Evolutionary conservation across 2,797 vertebrate genomes (phyloP).

Genomic region (Channallabes apus): DNA sequence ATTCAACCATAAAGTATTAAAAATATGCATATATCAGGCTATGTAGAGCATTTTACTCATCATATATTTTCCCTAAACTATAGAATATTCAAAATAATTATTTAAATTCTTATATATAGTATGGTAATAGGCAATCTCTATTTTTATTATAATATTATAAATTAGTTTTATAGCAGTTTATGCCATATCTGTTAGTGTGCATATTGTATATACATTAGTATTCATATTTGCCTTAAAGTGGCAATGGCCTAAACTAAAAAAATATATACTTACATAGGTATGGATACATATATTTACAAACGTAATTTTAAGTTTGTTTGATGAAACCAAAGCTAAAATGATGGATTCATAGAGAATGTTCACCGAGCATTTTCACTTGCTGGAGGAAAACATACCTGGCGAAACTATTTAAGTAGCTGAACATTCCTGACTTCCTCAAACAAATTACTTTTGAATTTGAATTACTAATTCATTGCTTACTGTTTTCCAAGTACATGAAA

Average conservation of each 20-base stretch:
- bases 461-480: too few species aligned
- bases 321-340: too few species aligned
- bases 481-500: too few species aligned
- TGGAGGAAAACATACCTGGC: too few species aligned
- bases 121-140: not conserved
- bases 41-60: not conserved
- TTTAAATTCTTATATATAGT: too few species aligned
- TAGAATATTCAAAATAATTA: not conserved
- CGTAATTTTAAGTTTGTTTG: too few species aligned
- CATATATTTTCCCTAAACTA: not conserved
- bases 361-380: too few species aligned
- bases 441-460: too few species aligned
- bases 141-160: not conserved
- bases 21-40: not conserved
- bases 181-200: not conserved
- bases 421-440: too few species aligned
- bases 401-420: too few species aligned
- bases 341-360: too few species aligned
- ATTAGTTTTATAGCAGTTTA: not conserved
- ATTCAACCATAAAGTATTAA: not conserved
- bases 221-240: not conserved
- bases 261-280: not conserved
- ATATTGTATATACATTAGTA: not conserved
- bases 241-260: not conserved
- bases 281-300: too few species aligned